A percentile compares a stretch with the other conserved stretches of the same genome.
Evolutionary conservation across 2,888 invertebrate genomes (phyloP).

Genomic region (Drosophila rellima): DNA sequence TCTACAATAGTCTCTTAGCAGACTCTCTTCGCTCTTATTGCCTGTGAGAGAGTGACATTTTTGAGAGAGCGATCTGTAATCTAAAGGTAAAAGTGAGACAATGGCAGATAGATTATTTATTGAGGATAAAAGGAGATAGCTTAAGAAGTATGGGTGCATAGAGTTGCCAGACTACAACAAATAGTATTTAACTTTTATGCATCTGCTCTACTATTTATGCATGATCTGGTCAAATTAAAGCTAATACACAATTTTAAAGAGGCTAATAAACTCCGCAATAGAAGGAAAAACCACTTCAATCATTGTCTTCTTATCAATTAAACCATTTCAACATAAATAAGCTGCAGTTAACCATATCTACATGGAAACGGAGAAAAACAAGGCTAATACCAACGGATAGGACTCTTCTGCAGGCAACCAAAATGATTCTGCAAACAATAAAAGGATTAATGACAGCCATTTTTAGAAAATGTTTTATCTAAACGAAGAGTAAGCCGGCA

Average conservation of each 20-base stretch:
- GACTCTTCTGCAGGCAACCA: too few relatives aligned
- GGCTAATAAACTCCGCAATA: not conserved
- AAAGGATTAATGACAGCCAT: constrained; percentile 42
- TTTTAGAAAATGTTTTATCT: constrained; percentile 48
- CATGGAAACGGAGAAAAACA: not conserved
- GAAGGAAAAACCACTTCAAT: constrained; percentile 15
- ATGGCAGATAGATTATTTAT: too few relatives aligned
- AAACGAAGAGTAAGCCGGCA: constrained; percentile 32
- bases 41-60: too few relatives aligned
- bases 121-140: too few relatives aligned
- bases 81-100: too few relatives aligned
- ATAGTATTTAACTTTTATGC: not conserved
- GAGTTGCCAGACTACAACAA: not conserved
- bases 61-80: too few relatives aligned
- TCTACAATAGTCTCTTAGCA: too few relatives aligned
- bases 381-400: not conserved
- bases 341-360: not conserved
- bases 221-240: not conserved
- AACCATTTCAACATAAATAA: not conserved
- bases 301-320: not conserved
- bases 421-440: constrained; percentile 26
- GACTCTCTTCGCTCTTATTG: too few relatives aligned
- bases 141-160: not conserved
- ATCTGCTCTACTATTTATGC: too few relatives aligned
- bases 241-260: not conserved